Conservation (phyloP, 2,888 invertebrate species). For the Sphinx pinastri region DNA sequence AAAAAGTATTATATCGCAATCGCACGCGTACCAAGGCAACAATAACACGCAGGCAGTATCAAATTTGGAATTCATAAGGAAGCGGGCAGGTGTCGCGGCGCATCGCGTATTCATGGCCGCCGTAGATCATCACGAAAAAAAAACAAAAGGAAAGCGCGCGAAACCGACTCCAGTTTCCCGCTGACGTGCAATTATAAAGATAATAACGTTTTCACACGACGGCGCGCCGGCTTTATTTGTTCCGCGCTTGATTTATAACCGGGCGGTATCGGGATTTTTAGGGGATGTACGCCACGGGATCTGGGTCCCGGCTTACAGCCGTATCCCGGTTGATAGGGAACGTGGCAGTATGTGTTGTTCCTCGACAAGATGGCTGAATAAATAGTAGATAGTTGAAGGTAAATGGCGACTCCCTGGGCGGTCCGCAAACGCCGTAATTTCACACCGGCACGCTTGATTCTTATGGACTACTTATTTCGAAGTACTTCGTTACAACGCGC, state of each 20-base stretch:
- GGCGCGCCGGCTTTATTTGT: conserved; percentile 76
- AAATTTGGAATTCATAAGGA: conserved; percentile 78
- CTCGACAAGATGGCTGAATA: neutral
- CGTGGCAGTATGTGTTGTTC: neutral
- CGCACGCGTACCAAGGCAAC: conserved; percentile 49
- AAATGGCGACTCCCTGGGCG: neutral
- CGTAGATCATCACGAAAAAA: conserved; percentile 77
- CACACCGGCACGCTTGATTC: neutral
- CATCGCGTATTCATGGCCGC: conserved; percentile 81
- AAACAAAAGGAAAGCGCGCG: conserved; percentile 55
- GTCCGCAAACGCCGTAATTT: neutral
- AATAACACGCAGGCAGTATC: conserved; percentile 65
- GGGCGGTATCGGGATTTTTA: conserved; percentile 44
- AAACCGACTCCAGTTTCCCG: conserved; percentile 65
- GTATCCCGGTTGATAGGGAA: neutral
- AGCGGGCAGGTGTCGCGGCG: conserved; percentile 74
- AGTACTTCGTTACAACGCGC: neutral
- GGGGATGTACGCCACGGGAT: conserved; percentile 11
- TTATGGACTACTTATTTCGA: neutral
- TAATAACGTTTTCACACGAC: conserved; percentile 82
- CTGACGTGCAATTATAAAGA: conserved; percentile 84
- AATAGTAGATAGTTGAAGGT: too few relatives aligned
- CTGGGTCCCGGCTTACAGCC: conserved; percentile 1
- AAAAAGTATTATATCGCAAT: conserved; percentile 34
- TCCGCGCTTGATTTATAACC: conserved; percentile 78